A percentile compares a stretch with the other conserved stretches of the same genome.
These are phyloP conservation scores for Microtus richardsoni DNA, from an alignment of 2,113 vertebrate species.

Conservation along the genomic window DNA sequence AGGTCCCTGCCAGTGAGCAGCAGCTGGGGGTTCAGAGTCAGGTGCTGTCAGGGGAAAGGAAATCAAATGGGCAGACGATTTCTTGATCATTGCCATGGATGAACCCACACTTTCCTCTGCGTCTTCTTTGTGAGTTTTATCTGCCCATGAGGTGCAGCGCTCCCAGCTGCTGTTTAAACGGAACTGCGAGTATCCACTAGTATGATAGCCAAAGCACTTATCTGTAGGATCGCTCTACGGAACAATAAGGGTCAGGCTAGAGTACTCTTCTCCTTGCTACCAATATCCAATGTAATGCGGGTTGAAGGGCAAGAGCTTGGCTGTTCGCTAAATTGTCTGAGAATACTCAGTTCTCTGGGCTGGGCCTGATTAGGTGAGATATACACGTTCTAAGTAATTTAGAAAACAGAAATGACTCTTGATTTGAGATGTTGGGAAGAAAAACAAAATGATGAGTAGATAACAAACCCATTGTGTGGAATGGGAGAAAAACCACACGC, in stretches of 20 bases:
- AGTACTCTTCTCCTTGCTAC: not conserved
- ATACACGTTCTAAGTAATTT: not conserved
- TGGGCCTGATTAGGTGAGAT: not conserved
- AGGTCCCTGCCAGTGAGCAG: not conserved
- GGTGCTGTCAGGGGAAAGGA: not conserved
- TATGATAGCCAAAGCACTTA: not conserved
- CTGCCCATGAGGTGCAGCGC: not conserved
- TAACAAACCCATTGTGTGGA: rapidly evolving
- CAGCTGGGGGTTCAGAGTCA: not conserved
- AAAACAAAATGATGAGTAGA: not conserved
- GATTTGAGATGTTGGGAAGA: not conserved
- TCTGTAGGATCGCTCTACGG: not conserved
- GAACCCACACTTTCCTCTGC: not conserved
- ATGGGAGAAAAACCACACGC: rapidly evolving
- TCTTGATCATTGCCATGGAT: not conserved
- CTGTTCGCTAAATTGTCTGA: not conserved
- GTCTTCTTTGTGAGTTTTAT: not conserved
- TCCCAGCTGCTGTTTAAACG: not conserved
- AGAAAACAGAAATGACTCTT: not conserved
- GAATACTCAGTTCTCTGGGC: not conserved
- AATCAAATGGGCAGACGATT: not conserved
- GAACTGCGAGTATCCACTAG: not conserved
- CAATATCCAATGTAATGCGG: too few species aligned
- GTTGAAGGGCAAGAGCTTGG: not conserved
- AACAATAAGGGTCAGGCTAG: not conserved